Conservation (phyloP, 1,140 invertebrate species). For the Drosophila eugracilis region DNA sequence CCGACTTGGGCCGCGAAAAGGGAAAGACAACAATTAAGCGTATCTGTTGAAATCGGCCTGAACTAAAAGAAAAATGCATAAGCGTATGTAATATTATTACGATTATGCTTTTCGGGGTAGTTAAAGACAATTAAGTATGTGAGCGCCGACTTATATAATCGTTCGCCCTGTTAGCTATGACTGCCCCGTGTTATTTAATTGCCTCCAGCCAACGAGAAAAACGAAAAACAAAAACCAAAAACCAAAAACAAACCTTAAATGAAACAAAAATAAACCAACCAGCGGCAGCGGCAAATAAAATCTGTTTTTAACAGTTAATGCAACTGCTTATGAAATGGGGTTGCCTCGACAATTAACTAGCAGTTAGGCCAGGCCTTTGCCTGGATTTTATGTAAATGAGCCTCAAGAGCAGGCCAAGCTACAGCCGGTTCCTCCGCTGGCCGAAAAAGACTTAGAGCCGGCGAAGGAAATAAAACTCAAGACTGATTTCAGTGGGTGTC, state of each 20-base stretch:
- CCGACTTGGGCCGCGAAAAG: too few species aligned
- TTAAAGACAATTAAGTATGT: slow-evolving; percentile 78
- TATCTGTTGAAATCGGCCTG: slow-evolving; percentile 40
- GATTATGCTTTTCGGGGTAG: slow-evolving; percentile 51
- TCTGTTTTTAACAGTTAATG: slow-evolving; percentile 67
- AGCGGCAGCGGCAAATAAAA: slow-evolving; percentile 47
- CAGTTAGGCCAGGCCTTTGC: slow-evolving; percentile 27
- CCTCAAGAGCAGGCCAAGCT: slow-evolving; percentile 13
- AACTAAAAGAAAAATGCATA: slow-evolving; percentile 59
- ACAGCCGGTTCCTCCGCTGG: too few species aligned
- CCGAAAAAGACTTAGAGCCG: not conserved
- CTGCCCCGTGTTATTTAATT: slow-evolving; percentile 72
- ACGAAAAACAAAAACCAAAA: slow-evolving; percentile 34
- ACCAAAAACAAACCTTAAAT: too few species aligned
- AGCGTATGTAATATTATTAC: slow-evolving; percentile 70
- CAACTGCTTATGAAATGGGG: slow-evolving; percentile 79
- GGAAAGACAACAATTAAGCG: slow-evolving; percentile 55
- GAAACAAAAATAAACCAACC: too few species aligned
- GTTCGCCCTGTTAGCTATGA: slow-evolving; percentile 66
- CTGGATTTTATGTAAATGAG: slow-evolving; percentile 69
- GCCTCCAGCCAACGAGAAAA: slow-evolving; percentile 51
- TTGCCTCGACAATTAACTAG: slow-evolving; percentile 58
- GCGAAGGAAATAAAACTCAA: not conserved
- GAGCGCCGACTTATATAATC: slow-evolving; percentile 70
- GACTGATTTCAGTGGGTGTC: slow-evolving; percentile 42